Base-by-base conservation (phyloP, 2,888 invertebrate species). In the Stratiomys singularior region DNA sequence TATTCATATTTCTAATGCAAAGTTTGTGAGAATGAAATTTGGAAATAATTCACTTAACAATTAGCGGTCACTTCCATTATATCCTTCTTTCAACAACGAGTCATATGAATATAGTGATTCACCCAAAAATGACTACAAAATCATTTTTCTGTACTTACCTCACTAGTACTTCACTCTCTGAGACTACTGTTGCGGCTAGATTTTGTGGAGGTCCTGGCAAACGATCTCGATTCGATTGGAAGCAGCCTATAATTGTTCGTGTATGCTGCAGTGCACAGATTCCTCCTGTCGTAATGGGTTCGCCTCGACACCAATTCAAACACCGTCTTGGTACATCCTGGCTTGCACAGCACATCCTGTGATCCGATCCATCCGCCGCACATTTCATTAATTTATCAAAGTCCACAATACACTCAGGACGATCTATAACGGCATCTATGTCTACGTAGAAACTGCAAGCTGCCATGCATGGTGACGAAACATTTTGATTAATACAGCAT, bases 301-400 rank as follows among this genome's bases (percentile, higher is more conserved):
- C 93, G 0, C 95, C 95, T 46, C 94, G 90, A 84, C 96, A 96
- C 90, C 95, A 93, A 84, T 95, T 94, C 81, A 96, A 87, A 85
- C 96, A 96, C 81, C 92, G 90, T 46, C 94, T 89, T 0, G 95
- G 94, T 0, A 96, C 95, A 64, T 93, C 92, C 87, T 91, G 91
- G 23, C 92, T 92, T 0, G 93, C 92, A 85, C 96, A 96, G 84
- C 96, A 96, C 80, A 92, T 91, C 60, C 95, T 90, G 86, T 96
- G 96, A 85, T 96, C 96, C 78, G 91, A 93, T 5, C 93, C 93
- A 82, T 93, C 93, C 0, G 95, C 93, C 0, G 95, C 95, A 83
- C 96, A 96, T 83, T 92, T 92, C 94, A 95, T 94, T 72, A 95
- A 88, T 83, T 95, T 95, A 85, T 94, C 93, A 84, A 95, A 93